Percentiles rank a stretch among this genome's conserved stretches.
These are phyloP conservation scores for Bombylius discolor DNA, from an alignment of 2,888 invertebrate genomes.

Conservation along the genomic window DNA sequence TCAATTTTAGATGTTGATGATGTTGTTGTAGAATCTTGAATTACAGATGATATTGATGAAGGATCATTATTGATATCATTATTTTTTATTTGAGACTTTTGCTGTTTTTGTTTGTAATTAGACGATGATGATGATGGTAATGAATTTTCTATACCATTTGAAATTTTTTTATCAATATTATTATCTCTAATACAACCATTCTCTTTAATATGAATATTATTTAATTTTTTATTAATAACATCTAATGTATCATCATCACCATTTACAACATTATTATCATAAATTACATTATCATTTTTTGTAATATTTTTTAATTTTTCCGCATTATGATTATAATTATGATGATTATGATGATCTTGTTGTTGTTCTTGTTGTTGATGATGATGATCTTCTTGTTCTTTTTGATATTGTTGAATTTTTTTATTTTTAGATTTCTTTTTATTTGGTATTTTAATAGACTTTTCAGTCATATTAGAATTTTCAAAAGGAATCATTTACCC, in stretches of 20 bases:
- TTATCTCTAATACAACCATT: conserved; percentile 8
- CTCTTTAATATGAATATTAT: conserved; percentile 7
- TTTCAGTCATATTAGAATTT: conserved; percentile 4
- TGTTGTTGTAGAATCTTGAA: neutral
- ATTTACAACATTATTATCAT: neutral
- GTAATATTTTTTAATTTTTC: neutral
- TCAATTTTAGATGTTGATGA: neutral
- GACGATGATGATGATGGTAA: neutral
- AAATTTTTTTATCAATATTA: neutral
- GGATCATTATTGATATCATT: too few species aligned
- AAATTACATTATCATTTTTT: neutral
- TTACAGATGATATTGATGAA: too few species aligned
- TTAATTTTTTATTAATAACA: conserved; percentile 5
- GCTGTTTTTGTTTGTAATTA: too few species aligned
- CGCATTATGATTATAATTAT: too few species aligned
- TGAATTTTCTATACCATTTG: neutral
- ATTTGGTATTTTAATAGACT: conserved; percentile 6
- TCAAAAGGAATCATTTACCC: conserved; percentile 7
- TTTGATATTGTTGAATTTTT: conserved; percentile 4
- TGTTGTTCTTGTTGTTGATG: too few species aligned
- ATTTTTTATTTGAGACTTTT: too few species aligned
- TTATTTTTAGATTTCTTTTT: conserved; percentile 6
- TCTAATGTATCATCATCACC: conserved; percentile 1
- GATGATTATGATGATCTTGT: too few species aligned
- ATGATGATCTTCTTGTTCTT: neutral